These are phyloP conservation scores for Temnothorax curvispinosus DNA, from an alignment of 1,140 invertebrate genomes.

Conservation along the genomic window DNA sequence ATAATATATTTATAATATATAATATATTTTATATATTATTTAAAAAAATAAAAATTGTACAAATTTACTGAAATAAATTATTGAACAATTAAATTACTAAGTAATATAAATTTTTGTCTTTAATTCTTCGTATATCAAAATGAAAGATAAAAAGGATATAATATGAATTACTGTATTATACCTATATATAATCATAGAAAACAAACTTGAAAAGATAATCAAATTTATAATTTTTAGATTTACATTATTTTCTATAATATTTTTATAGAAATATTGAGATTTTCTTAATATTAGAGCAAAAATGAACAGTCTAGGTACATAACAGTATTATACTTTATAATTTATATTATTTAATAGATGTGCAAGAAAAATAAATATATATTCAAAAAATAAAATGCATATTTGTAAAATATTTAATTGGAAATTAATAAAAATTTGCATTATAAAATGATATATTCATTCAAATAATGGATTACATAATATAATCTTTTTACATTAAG, in stretches of 20 bases:
- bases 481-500: constrained; percentile 12
- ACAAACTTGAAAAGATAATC: constrained; percentile 59
- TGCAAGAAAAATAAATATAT: neutral
- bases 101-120: neutral
- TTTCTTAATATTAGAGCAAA: constrained; percentile 6
- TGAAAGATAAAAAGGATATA: neutral
- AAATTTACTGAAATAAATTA: neutral
- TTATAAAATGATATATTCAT: constrained; percentile 5
- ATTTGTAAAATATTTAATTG: neutral
- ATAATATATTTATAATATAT: neutral
- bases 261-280: constrained; percentile 6
- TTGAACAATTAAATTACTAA: neutral
- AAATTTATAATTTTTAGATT: neutral
- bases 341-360: neutral
- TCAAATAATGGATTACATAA: neutral
- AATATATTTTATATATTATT: neutral
- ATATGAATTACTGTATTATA: neutral
- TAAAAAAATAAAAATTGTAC: neutral
- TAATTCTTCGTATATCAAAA: neutral
- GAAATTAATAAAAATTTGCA: neutral
- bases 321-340: neutral
- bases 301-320: neutral
- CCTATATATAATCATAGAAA: neutral
- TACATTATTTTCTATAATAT: neutral
- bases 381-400: neutral